A percentile compares a stretch with the other conserved stretches of the same genome.
Conservation (phyloP, 2,113 vertebrate genomes). For the rabbit (Oryctolagus cuniculus) region mOryCun1.1 NC_091439.1:96923501-96924000, state of each 20-base stretch:
- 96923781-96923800: background rate
- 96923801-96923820: background rate
- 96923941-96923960: background rate
- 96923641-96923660: background rate
- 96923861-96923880: background rate
- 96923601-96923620: background rate
- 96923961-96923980: conserved; percentile 27
- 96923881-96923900: background rate
- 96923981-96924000: background rate
- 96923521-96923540: background rate
- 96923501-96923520: background rate
- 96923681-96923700: conserved; percentile 28
- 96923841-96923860: background rate
- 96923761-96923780: background rate
- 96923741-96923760: background rate
- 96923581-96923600: conserved; percentile 6
- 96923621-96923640: conserved; percentile 42
- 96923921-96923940: conserved; percentile 7
- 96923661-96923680: background rate
- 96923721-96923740: background rate
- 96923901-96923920: background rate
- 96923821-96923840: background rate
- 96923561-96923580: conserved; percentile 29
- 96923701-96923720: background rate
- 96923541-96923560: background rate